Evolutionary conservation across 1,140 invertebrate genomes (phyloP).

Genomic region (Pogonus chalceus): DNA sequence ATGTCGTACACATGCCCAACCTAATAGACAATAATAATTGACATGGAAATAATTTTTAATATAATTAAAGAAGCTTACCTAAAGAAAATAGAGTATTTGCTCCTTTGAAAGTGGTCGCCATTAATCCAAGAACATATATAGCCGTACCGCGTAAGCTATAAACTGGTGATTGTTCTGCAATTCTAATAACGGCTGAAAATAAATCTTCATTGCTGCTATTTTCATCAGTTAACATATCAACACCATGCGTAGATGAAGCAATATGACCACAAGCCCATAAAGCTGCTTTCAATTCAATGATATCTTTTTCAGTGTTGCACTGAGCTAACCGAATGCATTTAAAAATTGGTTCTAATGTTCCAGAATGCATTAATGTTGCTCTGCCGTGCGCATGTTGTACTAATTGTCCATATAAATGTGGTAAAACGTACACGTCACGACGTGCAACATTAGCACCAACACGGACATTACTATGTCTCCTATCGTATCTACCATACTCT

Average conservation of each 20-base stretch:
- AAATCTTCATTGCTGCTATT: constrained; percentile 32
- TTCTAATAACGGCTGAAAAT: constrained; percentile 48
- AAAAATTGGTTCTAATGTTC: constrained; percentile 13
- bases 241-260: constrained; percentile 61
- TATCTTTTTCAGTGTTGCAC: constrained; percentile 51
- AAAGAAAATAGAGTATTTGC: constrained; percentile 61
- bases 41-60: background rate
- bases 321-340: constrained; percentile 33
- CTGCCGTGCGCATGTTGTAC: constrained; percentile 66
- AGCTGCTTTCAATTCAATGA: constrained; percentile 72
- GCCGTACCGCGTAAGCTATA: constrained; percentile 83
- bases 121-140: constrained; percentile 74
- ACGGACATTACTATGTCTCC: constrained; percentile 39
- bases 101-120: constrained; percentile 72
- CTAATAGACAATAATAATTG: constrained; percentile 30
- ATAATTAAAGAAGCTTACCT: constrained; percentile 37
- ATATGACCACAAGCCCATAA: constrained; percentile 84
- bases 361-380: constrained; percentile 44
- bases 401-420: constrained; percentile 83
- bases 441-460: constrained; percentile 17
- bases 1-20: constrained; percentile 77
- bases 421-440: constrained; percentile 58
- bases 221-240: constrained; percentile 49
- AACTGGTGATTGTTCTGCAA: constrained; percentile 68
- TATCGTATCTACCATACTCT: constrained; percentile 67